A percentile compares a stretch with the other conserved stretches of the same genome.
Conservation (phyloP, 2,888 invertebrate genomes). For the Megalurothrips usitatus region DNA sequence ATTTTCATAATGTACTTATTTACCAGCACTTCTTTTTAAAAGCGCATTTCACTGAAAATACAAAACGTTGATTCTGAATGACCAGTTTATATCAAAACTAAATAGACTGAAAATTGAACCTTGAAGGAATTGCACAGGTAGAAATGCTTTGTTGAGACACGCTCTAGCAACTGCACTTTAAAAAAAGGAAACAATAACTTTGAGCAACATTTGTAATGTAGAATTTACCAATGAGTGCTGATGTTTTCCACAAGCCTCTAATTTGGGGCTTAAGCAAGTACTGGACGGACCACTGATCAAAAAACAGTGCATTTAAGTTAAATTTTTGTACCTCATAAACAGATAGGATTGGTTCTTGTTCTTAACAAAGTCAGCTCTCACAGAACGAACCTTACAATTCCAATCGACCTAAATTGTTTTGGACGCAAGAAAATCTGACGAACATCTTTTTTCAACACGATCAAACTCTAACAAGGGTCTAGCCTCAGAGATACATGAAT, state of each 20-base stretch:
- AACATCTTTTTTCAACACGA: not conserved
- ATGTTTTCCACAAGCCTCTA: not conserved
- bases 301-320: not conserved
- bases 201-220: not conserved
- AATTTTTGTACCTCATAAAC: not conserved
- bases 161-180: too few relatives aligned
- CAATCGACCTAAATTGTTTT: not conserved
- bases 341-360: conserved; percentile 14
- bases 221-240: not conserved
- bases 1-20: too few relatives aligned
- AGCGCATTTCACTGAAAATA: too few relatives aligned
- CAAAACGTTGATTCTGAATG: too few relatives aligned
- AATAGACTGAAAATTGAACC: too few relatives aligned
- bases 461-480: not conserved
- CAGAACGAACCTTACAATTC: not conserved
- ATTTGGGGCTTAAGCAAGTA: conserved; percentile 5
- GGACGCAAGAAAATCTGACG: not conserved
- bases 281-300: conserved; percentile 14
- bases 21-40: too few relatives aligned
- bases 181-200: not conserved
- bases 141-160: too few relatives aligned
- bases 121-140: too few relatives aligned
- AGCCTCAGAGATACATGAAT: conserved; percentile 2
- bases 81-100: too few relatives aligned
- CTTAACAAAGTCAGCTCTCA: not conserved